Evolutionary conservation across 2,797 vertebrate genomes (phyloP), one percentile per base, ranked within the genome.

Genomic region (Setipinna tenuifilis): DNA sequence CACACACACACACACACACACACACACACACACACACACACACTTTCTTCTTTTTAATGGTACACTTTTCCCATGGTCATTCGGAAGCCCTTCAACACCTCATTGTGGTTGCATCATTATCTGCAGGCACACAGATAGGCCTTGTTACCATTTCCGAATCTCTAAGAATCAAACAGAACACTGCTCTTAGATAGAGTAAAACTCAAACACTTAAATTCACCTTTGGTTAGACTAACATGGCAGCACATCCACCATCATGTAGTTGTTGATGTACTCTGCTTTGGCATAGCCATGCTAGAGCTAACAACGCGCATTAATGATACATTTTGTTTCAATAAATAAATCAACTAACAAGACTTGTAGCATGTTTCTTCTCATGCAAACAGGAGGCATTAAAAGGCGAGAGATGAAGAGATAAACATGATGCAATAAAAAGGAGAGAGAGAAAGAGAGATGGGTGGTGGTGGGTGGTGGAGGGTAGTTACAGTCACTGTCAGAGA

Each of bases 401-500:
- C 3, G 65, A 17, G 61, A 35, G 12, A 35, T 6, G 41, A 19
- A 62, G 62, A 71, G 35, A 83, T 11, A 25, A 23, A 25, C 7
- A 65, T 2, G 25, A 12, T 17, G 28, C 28, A 28, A 71, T 25
- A n/a, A 71, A 28, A 31, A 7, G 28, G 25, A 71, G 28, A 71
- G 68, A 17, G 14, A 35, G 12, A 35, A 17, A 75, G 31, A 62
- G 62, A 71, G 35, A 83, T 11, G 12, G 86, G n/a, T n/a, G n/a
- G n/a, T n/a, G n/a, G 50, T 14, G 50, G 50, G 50, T 81, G 86
- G 85, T 84, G 68, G 80, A 48, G 83, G 83, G 50, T 86, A 81
- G 85, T 85, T 81, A 92, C 86, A 91, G 95, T 92, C 87, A 59
- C 94, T 95, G 94, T 93, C 95, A 93, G 90, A 1, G 85, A 90